Base-by-base conservation (phyloP, 2,888 invertebrate genomes). In the Empis stercorea region DNA sequence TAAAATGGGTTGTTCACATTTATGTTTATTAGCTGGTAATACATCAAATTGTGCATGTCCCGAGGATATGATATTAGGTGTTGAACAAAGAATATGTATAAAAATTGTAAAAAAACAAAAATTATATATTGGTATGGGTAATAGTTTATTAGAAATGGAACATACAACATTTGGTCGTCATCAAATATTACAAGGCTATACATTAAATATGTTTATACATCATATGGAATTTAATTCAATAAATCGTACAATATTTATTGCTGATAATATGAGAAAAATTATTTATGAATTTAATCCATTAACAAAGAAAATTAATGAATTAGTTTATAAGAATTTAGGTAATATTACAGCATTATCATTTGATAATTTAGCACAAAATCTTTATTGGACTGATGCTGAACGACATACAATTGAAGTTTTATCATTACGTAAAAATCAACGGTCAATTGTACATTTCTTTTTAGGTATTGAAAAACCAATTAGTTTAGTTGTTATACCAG, bases 41-140 rank as follows among this genome's bases (percentile, higher is more conserved):
- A 68, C 67, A 0, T 78, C 76, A 51, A 69, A 73, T 0, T 91
- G 91, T 61, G 82, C 79, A 1, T 93, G 93, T 58, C 84, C 88
- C 0, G 76, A 81, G 39, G 81, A 82, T 17, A 84, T 82, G 72
- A 59, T 68, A 20, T 62, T 88, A 3, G 58, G 66, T 0, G 49
- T 57, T 0, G 78, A 81, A 55, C 71, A 66, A 36, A 73, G 71
- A 15, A 74, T 73, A 1, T 86, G 85, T 57, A 65, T 61, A 52
- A 71, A 78, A 73, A 70, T 58, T 1, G 54, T 56, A n/a, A 66
- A 67, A 46, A 61, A 59, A 20, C 66, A 68, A 9, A 57, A 61
- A 0, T 50, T 66, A 3, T 64, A 57, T 15, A 30, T 84, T 3
- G 81, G 76, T 0, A 70, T 78, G 0, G 76, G 73, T 0, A 70